Evolutionary conservation across 2,113 vertebrate genomes (phyloP).

Genomic region (Jaculus jaculus): DNA sequence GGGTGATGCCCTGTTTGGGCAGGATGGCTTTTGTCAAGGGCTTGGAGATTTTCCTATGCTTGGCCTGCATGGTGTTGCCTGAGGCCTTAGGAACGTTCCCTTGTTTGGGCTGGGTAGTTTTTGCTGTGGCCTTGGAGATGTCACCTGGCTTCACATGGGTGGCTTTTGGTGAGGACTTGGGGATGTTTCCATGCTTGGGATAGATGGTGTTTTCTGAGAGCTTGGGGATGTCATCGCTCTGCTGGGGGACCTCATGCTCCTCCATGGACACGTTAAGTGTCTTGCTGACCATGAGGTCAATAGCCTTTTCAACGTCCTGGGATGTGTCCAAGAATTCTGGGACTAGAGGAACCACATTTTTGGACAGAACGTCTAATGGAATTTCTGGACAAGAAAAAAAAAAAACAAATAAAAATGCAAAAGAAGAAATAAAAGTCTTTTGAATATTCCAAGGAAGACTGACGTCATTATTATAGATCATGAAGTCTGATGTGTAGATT

Average conservation of each 20-base stretch:
- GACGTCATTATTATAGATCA: not conserved
- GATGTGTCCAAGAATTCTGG: constrained; percentile 44
- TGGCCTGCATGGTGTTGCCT: not conserved
- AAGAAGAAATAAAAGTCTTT: not conserved
- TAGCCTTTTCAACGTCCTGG: not conserved
- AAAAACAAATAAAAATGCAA: constrained; percentile 30
- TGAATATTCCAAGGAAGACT: not conserved
- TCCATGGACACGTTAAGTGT: not conserved
- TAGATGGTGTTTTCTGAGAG: not conserved
- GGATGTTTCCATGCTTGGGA: not conserved
- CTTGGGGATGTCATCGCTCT: not conserved
- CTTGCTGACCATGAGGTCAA: not conserved
- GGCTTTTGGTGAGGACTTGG: not conserved
- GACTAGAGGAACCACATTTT: constrained; percentile 29
- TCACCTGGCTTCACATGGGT: not conserved
- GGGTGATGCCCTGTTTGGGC: not conserved
- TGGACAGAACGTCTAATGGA: constrained; percentile 42
- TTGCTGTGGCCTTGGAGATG: not conserved
- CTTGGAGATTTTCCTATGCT: not conserved
- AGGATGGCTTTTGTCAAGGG: not conserved
- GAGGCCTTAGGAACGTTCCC: not conserved
- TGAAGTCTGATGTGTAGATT: not conserved
- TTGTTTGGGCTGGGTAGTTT: not conserved
- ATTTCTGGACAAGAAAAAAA: constrained; percentile 56
- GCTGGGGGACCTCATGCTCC: not conserved